Conservation (phyloP, 2,797 vertebrate genomes). For the Setipinna tenuifilis region DNA sequence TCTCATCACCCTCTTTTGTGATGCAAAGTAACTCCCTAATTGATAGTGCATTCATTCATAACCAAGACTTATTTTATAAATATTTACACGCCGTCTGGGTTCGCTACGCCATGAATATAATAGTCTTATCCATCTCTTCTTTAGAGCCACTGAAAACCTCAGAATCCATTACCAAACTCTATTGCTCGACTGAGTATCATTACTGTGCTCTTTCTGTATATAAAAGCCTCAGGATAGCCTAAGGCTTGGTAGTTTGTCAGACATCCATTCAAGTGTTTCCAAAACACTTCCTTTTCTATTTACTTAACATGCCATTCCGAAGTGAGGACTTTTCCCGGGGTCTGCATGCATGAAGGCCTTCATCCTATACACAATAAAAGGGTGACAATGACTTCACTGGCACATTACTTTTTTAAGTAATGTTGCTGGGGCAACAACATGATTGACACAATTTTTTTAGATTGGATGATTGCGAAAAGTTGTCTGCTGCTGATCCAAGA, state of each 20-base stretch:
- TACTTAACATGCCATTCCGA: constrained; percentile 5
- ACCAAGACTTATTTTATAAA: neutral
- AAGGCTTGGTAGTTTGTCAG: neutral
- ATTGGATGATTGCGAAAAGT: too few relatives aligned
- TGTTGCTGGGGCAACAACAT: too few relatives aligned
- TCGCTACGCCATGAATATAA: neutral
- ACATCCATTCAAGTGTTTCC: constrained; percentile 10
- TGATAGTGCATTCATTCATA: constrained; percentile 11
- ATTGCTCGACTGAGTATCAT: neutral
- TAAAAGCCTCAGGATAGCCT: neutral
- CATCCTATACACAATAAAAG: neutral
- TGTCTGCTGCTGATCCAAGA: too few relatives aligned
- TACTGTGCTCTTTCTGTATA: neutral
- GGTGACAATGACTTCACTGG: neutral
- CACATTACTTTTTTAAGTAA: neutral
- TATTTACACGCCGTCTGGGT: neutral
- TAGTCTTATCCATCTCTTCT: neutral
- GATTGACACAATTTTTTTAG: too few relatives aligned
- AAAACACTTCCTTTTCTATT: neutral
- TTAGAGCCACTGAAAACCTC: neutral
- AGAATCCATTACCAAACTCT: neutral
- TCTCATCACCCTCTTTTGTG: neutral
- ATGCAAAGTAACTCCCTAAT: neutral
- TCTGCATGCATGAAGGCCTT: neutral
- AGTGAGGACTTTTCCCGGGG: neutral